phyloP scores from a whole-genome alignment of 2,797 vertebrate species.

The Centroberyx gerrardi region DNA sequence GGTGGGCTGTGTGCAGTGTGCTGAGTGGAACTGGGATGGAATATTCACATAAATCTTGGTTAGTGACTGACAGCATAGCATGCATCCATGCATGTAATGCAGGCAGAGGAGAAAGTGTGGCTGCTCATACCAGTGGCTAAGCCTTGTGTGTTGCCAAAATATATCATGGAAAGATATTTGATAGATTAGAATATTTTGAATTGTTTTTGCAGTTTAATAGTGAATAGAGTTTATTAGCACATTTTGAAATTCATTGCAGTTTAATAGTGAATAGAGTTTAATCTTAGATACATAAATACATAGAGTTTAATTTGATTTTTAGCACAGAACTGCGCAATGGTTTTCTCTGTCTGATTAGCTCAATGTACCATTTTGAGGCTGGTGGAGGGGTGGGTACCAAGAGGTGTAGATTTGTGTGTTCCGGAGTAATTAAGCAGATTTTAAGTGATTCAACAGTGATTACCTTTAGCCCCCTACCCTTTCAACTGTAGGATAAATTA shows the following conservation, averaged over 20 bases:
- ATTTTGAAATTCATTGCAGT: constrained; percentile 12
- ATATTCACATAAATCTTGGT: constrained; percentile 77
- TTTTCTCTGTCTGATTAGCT: constrained; percentile 30
- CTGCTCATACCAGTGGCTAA: constrained; percentile 50
- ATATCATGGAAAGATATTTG: not conserved
- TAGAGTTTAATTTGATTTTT: not conserved
- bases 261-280: constrained; percentile 11
- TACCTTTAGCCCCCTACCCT: constrained; percentile 54
- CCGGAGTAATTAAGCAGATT: constrained; percentile 71
- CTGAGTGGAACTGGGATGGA: constrained; percentile 40
- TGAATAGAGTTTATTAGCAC: no score
- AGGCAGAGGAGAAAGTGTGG: constrained; percentile 65
- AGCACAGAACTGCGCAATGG: not conserved
- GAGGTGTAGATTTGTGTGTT: constrained; percentile 53
- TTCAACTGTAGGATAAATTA: constrained; percentile 73
- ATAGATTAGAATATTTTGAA: no score
- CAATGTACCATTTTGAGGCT: constrained; percentile 24
- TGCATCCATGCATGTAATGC: constrained; percentile 74
- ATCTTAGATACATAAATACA: not conserved
- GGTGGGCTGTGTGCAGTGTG: constrained; percentile 23
- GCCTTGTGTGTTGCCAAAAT: constrained; percentile 19
- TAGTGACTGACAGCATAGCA: constrained; percentile 71
- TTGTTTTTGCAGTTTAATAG: no score
- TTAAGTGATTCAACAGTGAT: constrained; percentile 74
- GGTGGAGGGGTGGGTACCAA: constrained; percentile 20